A percentile compares a stretch with the other conserved stretches of the same genome.
Evolutionary conservation across 1,140 invertebrate species (phyloP).

Genomic region (Elysia chlorotica): DNA sequence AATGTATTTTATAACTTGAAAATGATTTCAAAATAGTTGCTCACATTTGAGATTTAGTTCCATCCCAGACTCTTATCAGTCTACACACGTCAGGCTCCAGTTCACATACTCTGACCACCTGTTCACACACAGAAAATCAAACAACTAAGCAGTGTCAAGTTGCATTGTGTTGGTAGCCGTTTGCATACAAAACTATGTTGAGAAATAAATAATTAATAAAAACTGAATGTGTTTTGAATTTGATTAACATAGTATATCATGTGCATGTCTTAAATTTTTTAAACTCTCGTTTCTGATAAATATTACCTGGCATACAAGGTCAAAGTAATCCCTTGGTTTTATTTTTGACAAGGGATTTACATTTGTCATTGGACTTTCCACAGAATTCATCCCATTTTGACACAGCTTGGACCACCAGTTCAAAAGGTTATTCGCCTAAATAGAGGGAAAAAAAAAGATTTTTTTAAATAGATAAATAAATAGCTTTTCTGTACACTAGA

Average conservation of each 20-base stretch:
- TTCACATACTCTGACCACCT: constrained; percentile 11
- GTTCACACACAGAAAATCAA: not conserved
- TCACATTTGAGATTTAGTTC: constrained; percentile 4
- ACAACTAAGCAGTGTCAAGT: not conserved
- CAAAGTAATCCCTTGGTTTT: not conserved
- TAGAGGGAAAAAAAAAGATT: not conserved
- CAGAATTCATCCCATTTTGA: no score
- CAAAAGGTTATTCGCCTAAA: not conserved
- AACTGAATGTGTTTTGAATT: not conserved
- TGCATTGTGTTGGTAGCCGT: not conserved
- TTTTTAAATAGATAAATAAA: not conserved
- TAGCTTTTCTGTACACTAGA: not conserved
- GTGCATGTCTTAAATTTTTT: not conserved
- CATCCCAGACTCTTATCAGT: constrained; percentile 7
- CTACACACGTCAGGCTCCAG: not conserved
- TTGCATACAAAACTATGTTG: not conserved
- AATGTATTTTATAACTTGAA: no score
- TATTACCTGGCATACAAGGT: constrained; percentile 10
- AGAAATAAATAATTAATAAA: not conserved
- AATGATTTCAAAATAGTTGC: no score
- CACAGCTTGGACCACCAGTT: not conserved
- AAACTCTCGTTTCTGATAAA: no score
- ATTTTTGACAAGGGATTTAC: not conserved
- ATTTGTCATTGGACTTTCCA: not conserved
- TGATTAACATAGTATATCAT: not conserved